A percentile compares a stretch with the other conserved stretches of the same genome.
Evolutionary conservation across 2,888 invertebrate genomes (phyloP).

Genomic region (Amblyteles armatorius): DNA sequence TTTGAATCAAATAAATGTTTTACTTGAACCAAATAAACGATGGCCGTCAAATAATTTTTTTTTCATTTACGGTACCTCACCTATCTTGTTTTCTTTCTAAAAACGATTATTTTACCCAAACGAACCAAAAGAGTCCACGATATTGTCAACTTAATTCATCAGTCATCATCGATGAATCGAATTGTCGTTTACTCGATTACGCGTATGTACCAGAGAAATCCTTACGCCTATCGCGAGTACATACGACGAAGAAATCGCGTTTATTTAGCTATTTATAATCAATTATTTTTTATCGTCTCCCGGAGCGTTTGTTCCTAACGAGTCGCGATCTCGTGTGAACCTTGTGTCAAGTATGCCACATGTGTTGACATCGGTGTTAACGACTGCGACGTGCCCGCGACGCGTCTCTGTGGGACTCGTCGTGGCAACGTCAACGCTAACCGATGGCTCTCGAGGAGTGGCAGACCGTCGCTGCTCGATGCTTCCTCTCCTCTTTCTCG

Average conservation of each 20-base stretch:
- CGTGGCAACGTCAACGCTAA: constrained; percentile 19
- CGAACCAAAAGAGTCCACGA: neutral
- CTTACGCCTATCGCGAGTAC: too few relatives aligned
- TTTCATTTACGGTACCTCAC: constrained; percentile 15
- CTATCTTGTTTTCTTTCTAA: constrained; percentile 15
- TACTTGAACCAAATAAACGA: too few relatives aligned
- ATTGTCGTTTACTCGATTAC: too few relatives aligned
- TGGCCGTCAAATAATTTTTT: too few relatives aligned
- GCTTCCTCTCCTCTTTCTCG: constrained; percentile 24
- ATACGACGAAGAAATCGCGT: neutral
- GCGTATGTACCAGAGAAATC: too few relatives aligned
- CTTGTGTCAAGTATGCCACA: constrained; percentile 35
- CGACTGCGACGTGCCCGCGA: constrained; percentile 38
- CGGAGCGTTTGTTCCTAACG: constrained; percentile 30
- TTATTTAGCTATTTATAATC: neutral
- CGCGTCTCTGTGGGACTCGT: constrained; percentile 24
- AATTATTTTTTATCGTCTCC: constrained; percentile 21
- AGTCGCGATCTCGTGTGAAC: constrained; percentile 9
- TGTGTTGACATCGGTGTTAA: constrained; percentile 53
- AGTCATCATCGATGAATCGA: too few relatives aligned
- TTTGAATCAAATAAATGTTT: too few relatives aligned
- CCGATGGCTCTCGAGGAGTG: neutral
- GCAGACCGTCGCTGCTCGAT: neutral
- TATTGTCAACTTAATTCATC: neutral
- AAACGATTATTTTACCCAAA: constrained; percentile 26